Evolutionary conservation across 2,888 invertebrate species (phyloP).

Genomic region (Dioctria rufipes): DNA sequence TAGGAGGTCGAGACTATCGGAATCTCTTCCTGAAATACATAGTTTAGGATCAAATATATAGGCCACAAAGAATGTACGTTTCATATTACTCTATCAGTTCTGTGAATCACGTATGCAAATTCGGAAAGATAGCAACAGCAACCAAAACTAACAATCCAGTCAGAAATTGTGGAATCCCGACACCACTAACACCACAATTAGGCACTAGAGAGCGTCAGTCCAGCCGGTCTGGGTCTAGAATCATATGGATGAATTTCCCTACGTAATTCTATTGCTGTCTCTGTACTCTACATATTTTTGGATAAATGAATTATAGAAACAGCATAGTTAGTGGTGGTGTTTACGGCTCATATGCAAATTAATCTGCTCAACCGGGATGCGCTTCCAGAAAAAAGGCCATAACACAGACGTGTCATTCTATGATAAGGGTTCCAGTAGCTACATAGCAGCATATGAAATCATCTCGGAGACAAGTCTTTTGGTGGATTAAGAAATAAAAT

Average conservation of each 20-base stretch:
- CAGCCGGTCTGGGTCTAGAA: background rate
- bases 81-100: slow-evolving; percentile 51
- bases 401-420: slow-evolving; percentile 10
- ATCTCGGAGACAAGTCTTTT: slow-evolving; percentile 28
- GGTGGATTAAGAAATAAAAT: slow-evolving; percentile 31
- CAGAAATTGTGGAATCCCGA: slow-evolving; percentile 16
- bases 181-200: slow-evolving; percentile 36
- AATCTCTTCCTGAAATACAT: slow-evolving; percentile 5
- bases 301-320: slow-evolving; percentile 53
- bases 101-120: slow-evolving; percentile 57
- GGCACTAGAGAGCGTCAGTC: background rate
- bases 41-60: slow-evolving; percentile 22
- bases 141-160: slow-evolving; percentile 51
- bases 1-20: background rate
- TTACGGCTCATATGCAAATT: slow-evolving; percentile 54
- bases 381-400: slow-evolving; percentile 16
- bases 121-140: slow-evolving; percentile 55
- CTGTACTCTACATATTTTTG: slow-evolving; percentile 35
- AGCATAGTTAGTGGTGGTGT: slow-evolving; percentile 37
- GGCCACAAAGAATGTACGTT: slow-evolving; percentile 30
- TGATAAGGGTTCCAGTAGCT: background rate
- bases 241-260: slow-evolving; percentile 14
- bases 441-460: slow-evolving; percentile 28
- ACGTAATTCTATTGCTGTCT: slow-evolving; percentile 7
- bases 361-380: slow-evolving; percentile 27